phyloP scores from a whole-genome alignment of 2,888 invertebrate genomes.

The Adelphocoris suturalis region DNA sequence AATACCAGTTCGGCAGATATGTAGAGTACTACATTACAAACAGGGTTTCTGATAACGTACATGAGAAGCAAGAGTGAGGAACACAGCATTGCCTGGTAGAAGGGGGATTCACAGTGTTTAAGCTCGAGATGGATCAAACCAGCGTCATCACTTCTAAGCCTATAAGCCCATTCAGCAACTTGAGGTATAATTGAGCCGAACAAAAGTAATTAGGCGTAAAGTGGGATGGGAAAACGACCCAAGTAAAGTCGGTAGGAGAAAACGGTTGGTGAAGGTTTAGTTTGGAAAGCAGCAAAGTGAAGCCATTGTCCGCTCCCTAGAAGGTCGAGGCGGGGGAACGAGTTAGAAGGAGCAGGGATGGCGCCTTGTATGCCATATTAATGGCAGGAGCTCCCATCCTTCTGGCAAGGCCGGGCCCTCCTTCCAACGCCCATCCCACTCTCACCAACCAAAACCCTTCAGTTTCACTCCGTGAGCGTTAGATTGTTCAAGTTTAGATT shows the following conservation, averaged over 20 bases:
- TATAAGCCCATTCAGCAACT: slow-evolving; percentile 3
- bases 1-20: no score
- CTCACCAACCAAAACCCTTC: slow-evolving; percentile 9
- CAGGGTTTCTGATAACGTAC: no score
- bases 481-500: slow-evolving; percentile 42
- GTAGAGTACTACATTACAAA: no score
- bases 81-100: no score
- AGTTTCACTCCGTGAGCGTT: slow-evolving; percentile 36
- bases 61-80: no score
- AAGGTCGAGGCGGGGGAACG: background rate
- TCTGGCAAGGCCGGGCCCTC: background rate
- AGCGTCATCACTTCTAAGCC: slow-evolving; percentile 30
- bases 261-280: slow-evolving; percentile 36
- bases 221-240: background rate
- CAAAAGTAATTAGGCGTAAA: slow-evolving; percentile 46
- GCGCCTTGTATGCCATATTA: slow-evolving; percentile 36
- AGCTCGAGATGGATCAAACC: background rate
- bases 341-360: slow-evolving; percentile 14
- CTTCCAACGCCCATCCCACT: background rate
- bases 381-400: slow-evolving; percentile 32
- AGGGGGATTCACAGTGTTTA: background rate
- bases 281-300: slow-evolving; percentile 28
- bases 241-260: background rate
- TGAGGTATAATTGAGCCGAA: slow-evolving; percentile 43
- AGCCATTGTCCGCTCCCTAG: background rate